Evolutionary conservation across 2,888 invertebrate genomes (phyloP).

Genomic region (Monopis laevigella): DNA sequence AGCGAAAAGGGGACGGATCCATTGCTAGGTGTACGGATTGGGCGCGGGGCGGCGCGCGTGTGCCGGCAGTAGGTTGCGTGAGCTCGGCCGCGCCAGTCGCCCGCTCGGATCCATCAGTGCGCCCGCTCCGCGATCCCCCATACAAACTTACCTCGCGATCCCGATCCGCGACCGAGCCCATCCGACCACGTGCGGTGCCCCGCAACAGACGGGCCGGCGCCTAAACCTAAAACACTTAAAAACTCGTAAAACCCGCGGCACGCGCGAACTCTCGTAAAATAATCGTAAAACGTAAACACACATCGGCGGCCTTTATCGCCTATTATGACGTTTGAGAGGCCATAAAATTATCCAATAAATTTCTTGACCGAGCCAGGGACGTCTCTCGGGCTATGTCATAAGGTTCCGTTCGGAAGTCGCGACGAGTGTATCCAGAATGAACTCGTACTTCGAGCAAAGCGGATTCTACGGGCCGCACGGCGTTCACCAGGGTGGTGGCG

Average conservation of each 20-base stretch:
- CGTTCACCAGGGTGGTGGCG: conserved; percentile 76
- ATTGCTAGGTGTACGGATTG: conserved; percentile 28
- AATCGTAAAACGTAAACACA: conserved; percentile 68
- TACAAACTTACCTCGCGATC: conserved; percentile 23
- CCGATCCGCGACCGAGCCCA: conserved; percentile 51
- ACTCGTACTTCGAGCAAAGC: conserved; percentile 96
- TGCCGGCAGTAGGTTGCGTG: conserved; percentile 73
- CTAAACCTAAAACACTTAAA: conserved; percentile 51
- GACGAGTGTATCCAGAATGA: conserved; percentile 74
- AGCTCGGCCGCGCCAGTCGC: conserved; percentile 71
- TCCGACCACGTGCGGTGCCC: conserved; percentile 40
- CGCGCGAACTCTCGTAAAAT: conserved; percentile 62
- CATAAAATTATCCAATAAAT: conserved; percentile 64
- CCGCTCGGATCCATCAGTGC: conserved; percentile 37
- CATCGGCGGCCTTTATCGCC: conserved; percentile 63
- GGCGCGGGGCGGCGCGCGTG: conserved; percentile 71
- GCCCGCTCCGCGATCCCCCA: conserved; percentile 40
- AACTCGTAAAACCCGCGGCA: conserved; percentile 62
- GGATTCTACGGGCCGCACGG: conserved; percentile 95
- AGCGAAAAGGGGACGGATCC: conserved; percentile 68
- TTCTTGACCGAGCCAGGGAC: conserved; percentile 51
- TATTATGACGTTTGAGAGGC: conserved; percentile 66
- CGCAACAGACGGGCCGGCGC: conserved; percentile 41
- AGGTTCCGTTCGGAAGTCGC: conserved; percentile 54
- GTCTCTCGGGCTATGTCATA: conserved; percentile 62